Evolutionary conservation across 1,140 invertebrate genomes (phyloP), one percentile per base, ranked within the genome.

Genomic region (Mya arenaria): DNA sequence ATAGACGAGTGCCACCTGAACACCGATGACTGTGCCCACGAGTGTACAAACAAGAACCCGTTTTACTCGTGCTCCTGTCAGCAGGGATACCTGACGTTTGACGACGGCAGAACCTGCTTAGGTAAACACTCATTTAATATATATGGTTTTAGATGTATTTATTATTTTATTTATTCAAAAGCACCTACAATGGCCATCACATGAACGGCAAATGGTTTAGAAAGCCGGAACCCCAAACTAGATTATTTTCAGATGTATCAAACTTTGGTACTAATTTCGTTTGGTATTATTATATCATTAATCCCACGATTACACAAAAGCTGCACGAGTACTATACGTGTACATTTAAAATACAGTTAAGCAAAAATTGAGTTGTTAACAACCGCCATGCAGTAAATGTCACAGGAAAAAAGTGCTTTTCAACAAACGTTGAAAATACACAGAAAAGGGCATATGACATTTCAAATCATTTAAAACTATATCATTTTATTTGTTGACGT

Each of bases 1-100:
- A 93, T 96, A 15, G 95, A 96, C 88, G 95, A 96, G 84, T 96
- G 95, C 81, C 94, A 94, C 84, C 85, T 93, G 19, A 92, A 92
- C 2, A 87, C 92, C 62, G 94, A 95, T 84, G 92, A 90, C 32
- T 96, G 95, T 84, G 41, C 62, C 17, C 74, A 75, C n/a, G 30
- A 56, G 6, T 86, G 85, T 36, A 77, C 36, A n/a, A 86, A 86
- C 55, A 75, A 60, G 5, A 25, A 58, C 0, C 83, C 83, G 0
- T 63, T 62, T 1, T 86, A 81, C 56, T 34, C 17, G 8, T 86
- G 85, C 63, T 13, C 1, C 4, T 86, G 85, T 66, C 15, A 15
- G 17, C 39, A 23, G 15, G 79, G 80, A 1, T 86, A 83, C 32
- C 44, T 28, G 10, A 37, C 79, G 1, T 52, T 56, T 2, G 28